A percentile compares a stretch with the other conserved stretches of the same genome.
These are phyloP conservation scores for Microvelia longipes DNA, from an alignment of 1,140 invertebrate genomes.

Conservation along the genomic window DNA sequence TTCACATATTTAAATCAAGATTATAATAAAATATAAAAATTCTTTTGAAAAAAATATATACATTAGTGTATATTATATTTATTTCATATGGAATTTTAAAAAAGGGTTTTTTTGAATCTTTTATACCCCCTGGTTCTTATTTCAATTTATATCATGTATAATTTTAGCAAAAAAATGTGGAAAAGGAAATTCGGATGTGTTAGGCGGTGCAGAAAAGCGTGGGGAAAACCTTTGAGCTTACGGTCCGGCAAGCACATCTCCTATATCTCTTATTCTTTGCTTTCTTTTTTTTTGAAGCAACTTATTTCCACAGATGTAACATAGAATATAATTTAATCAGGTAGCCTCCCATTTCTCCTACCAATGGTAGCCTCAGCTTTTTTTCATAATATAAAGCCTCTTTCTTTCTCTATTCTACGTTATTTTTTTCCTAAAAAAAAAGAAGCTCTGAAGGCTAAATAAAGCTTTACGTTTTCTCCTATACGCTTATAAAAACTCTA, in stretches of 20 bases:
- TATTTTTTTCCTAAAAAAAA: not conserved
- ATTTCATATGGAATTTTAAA: too few relatives aligned
- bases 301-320: not conserved
- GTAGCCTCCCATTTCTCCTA: not conserved
- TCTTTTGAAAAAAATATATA: too few relatives aligned
- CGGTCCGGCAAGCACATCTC: not conserved
- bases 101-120: not conserved
- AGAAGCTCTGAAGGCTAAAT: not conserved
- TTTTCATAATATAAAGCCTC: too few relatives aligned
- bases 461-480: not conserved
- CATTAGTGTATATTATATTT: too few relatives aligned
- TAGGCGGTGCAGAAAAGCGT: not conserved
- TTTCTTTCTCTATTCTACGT: not conserved
- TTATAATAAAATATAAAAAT: too few relatives aligned
- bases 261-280: too few relatives aligned
- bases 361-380: too few relatives aligned
- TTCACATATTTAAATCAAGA: too few relatives aligned
- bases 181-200: not conserved
- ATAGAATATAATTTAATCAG: not conserved
- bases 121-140: not conserved
- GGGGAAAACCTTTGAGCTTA: not conserved
- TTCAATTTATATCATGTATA: not conserved
- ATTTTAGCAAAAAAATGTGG: not conserved
- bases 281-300: not conserved
- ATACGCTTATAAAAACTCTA: not conserved